Evolutionary conservation across 2,113 vertebrate species (phyloP).

Genomic region (Chelonoidis abingdonii): DNA sequence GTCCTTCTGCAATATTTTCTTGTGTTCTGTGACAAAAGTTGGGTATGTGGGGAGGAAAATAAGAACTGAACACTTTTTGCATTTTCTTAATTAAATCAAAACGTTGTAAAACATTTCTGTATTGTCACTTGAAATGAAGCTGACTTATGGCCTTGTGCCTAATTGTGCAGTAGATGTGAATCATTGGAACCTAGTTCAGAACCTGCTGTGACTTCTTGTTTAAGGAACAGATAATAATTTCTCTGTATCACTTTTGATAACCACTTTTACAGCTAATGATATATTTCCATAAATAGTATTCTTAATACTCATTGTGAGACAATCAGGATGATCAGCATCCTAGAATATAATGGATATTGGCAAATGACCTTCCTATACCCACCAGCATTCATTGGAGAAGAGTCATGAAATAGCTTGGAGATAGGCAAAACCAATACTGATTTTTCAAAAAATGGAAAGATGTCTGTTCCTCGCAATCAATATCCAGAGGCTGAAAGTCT

Average conservation of each 20-base stretch:
- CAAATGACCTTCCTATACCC: background rate
- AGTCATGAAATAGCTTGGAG: background rate
- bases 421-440: background rate
- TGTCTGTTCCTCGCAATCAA: background rate
- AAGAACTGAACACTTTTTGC: background rate
- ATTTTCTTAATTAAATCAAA: background rate
- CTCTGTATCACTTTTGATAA: slow-evolving; percentile 2
- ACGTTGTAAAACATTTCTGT: background rate
- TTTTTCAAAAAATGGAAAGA: background rate
- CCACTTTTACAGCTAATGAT: background rate
- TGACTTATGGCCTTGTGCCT: background rate
- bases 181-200: slow-evolving; percentile 11
- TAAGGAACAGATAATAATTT: slow-evolving; percentile 10
- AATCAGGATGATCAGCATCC: background rate
- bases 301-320: background rate
- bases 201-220: background rate
- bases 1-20: background rate
- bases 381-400: background rate
- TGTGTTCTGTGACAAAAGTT: background rate
- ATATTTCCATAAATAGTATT: slow-evolving; percentile 28
- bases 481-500: background rate
- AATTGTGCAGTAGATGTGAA: background rate
- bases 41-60: background rate
- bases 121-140: background rate
- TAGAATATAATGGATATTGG: background rate